A percentile compares a stretch with the other conserved stretches of the same genome.
Evolutionary conservation across 2,888 invertebrate genomes (phyloP).

Genomic region (Hyposoter dolosus): DNA sequence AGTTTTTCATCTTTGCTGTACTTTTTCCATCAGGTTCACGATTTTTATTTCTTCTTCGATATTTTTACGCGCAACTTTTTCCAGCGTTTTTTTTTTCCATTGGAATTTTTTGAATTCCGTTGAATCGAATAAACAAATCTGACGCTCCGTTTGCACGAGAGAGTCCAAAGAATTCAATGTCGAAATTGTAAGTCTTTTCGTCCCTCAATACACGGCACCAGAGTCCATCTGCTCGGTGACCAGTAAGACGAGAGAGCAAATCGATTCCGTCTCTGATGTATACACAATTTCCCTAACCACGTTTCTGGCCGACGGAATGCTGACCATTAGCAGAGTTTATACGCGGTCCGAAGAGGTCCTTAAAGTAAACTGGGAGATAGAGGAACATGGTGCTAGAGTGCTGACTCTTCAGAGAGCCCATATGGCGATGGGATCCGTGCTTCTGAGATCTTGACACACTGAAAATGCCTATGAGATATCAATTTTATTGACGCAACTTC

Average conservation of each 20-base stretch:
- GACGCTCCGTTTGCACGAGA: neutral
- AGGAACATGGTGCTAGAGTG: neutral
- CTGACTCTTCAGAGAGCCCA: neutral
- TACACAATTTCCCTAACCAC: neutral
- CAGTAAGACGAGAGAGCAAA: neutral
- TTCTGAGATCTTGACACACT: slow-evolving; percentile 38
- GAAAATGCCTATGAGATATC: slow-evolving; percentile 6
- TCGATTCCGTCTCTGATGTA: slow-evolving; percentile 4
- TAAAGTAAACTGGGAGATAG: neutral
- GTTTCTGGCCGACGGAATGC: neutral
- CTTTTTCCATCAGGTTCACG: neutral
- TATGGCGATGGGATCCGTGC: neutral
- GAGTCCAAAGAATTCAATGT: neutral
- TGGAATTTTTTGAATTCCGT: neutral
- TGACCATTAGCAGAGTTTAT: slow-evolving; percentile 18
- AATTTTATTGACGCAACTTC: slow-evolving; percentile 30
- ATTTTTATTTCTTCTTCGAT: neutral
- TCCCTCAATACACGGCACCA: slow-evolving; percentile 13
- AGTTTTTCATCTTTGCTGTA: neutral
- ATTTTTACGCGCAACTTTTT: neutral
- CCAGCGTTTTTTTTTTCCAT: neutral
- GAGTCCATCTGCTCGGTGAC: neutral
- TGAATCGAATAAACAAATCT: neutral
- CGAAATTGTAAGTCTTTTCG: neutral
- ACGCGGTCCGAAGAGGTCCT: neutral